Evolutionary conservation across 2,797 vertebrate genomes (phyloP).

Genomic region (Melopsittacus undulatus): DNA sequence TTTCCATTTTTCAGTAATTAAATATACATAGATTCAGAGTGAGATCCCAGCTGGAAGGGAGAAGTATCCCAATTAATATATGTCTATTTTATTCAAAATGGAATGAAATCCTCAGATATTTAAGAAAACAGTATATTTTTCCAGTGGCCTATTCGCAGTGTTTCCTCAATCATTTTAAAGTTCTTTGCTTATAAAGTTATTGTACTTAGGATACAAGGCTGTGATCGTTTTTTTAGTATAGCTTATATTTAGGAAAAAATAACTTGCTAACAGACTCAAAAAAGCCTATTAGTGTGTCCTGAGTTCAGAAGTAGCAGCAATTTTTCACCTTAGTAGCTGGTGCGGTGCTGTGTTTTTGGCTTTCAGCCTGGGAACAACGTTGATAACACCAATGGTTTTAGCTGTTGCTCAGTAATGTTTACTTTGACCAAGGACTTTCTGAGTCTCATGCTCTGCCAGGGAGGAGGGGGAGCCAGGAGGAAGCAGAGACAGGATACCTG

Average conservation of each 20-base stretch:
- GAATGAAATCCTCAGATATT: neutral
- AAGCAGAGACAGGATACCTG: neutral
- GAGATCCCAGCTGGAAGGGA: neutral
- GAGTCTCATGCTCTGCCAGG: neutral
- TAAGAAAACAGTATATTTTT: neutral
- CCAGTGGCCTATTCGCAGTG: neutral
- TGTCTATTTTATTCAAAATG: neutral
- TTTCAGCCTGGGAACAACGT: neutral
- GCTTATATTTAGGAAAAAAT: accelerated
- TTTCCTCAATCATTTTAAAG: neutral
- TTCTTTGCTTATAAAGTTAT: neutral
- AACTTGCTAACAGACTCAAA: neutral
- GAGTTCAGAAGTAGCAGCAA: neutral
- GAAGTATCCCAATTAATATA: constrained; percentile 9
- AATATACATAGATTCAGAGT: neutral
- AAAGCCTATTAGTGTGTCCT: neutral
- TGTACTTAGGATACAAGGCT: neutral
- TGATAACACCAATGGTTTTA: neutral
- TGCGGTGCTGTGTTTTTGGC: neutral
- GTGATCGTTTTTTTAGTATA: neutral
- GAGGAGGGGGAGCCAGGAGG: neutral
- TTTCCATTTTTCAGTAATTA: constrained; percentile 29
- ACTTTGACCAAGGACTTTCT: neutral
- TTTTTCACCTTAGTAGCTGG: neutral
- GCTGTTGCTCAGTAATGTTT: neutral